These are phyloP conservation scores for Suillia variegata DNA, from an alignment of 2,888 invertebrate genomes.

Conservation along the genomic window DNA sequence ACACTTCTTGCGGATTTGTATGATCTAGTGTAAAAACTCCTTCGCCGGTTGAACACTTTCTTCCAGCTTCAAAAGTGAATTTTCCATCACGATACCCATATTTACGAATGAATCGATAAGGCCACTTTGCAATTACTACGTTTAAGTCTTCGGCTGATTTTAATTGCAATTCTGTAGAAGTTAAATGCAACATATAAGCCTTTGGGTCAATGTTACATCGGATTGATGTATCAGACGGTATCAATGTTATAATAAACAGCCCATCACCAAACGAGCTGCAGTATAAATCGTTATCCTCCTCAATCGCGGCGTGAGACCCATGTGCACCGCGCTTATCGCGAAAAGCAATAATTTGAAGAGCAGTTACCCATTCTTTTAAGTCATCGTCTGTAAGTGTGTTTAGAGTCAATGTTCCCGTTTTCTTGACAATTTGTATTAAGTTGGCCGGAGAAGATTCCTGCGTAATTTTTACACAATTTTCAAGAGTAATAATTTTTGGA, in stretches of 20 bases:
- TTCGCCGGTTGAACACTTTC: conserved; percentile 85
- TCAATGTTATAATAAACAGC: conserved; percentile 77
- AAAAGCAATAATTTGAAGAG: conserved; percentile 82
- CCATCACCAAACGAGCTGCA: conserved; percentile 81
- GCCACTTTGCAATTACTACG: conserved; percentile 74
- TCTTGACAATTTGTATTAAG: conserved; percentile 73
- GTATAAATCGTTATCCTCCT: conserved; percentile 88
- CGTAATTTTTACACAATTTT: conserved; percentile 86
- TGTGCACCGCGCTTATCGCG: conserved; percentile 66
- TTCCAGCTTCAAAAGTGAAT: conserved; percentile 86
- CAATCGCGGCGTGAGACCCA: conserved; percentile 64
- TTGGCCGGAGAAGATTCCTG: conserved; percentile 68
- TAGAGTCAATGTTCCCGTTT: conserved; percentile 70
- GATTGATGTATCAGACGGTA: conserved; percentile 78
- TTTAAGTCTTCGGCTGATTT: conserved; percentile 69
- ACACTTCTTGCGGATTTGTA: conserved; percentile 82
- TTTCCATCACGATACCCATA: conserved; percentile 86
- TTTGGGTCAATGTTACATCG: conserved; percentile 76
- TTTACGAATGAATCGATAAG: conserved; percentile 80
- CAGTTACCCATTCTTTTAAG: conserved; percentile 77
- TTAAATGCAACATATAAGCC: conserved; percentile 75
- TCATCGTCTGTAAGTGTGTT: conserved; percentile 70
- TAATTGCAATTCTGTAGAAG: conserved; percentile 76
- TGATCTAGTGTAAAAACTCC: conserved; percentile 82
- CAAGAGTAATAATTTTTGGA: conserved; percentile 80